Base-by-base conservation (phyloP, 1,140 invertebrate species). In the Gryllus bimaculatus region DNA sequence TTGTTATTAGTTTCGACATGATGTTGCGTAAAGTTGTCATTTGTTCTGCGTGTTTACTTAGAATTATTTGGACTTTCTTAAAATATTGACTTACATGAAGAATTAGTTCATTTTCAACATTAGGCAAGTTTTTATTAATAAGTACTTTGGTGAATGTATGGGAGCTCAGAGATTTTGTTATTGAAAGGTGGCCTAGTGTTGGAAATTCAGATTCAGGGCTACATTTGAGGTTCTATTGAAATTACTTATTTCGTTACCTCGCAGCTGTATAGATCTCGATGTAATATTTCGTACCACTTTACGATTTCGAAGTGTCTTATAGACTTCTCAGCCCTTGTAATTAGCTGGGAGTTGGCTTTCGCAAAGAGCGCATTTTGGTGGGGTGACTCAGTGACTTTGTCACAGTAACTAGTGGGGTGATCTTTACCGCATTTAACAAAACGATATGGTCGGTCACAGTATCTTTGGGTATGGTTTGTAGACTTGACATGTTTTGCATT, bases 391-490 rank as follows among this genome's bases (percentile, higher is more conserved):
- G 79, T 81, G 12, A 74, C 49, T 82, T 85, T 85, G 47, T 74
- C 83, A 83, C 86, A 88, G 8, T 8, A 8, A 54, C 15, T 54
- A 54, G 49, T 54, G 15, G 49, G 49, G 15, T 54, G 49, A 15
- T 54, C 15, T 8, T 54, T 15, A 15, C 49, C 49, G 49, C 49
- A 54, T 15, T 54, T 54, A 54, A 54, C 49, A 15, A 85, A 86
- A 47, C 81, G 79, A n/a, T 73, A 79, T 76, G 77, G 26, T 76
- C 81, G 82, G 10, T 54, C 80, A 74, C 84, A 86, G 74, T 85
- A 84, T 8, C 78, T 76, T 81, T 85, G 83, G 8, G 84, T 84
- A 76, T n/a, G n/a, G n/a, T n/a, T 87, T 85, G 79, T 82, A 86
- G 48, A 79, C 73, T 82, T 87, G 84, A 78, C 84, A 86, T 12